Evolutionary conservation across 2,888 invertebrate genomes (phyloP), one percentile per base, ranked within the genome.

Genomic region (Papilio protenor): DNA sequence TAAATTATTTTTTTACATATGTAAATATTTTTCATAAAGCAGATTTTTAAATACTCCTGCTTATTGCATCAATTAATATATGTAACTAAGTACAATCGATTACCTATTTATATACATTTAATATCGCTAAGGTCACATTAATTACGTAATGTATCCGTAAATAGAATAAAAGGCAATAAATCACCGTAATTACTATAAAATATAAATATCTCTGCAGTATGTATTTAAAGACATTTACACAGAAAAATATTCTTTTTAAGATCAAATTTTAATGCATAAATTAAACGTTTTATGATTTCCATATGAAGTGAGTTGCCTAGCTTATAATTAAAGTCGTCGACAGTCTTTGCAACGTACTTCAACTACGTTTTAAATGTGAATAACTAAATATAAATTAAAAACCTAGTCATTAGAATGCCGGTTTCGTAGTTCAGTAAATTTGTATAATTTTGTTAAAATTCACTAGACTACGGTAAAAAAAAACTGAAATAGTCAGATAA

Each of bases 261-360:
- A 18, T 33, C 3, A 21, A 69, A 45, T 45, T 21, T 69, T 10
- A 45, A 69, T 4, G 12, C 12, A 45, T 45, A 69, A 69, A 45
- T 21, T 21, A 69, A 18, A 45, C 33, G 5, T 45, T 69, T 69
- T 69, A 69, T 14, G 18, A 69, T 69, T 69, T 45, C 45, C 66
- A 45, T 69, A 69, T 45, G 66, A 69, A 69, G 66, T 69, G 66
- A 69, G 16, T 45, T 64, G 18, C 33, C n/a, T 16, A 18, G 66
- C 66, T 64, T 40, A 64, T 64, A 64, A 64, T 64, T 64, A 64
- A 64, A 64, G 40, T 64, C 40, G 64, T 64, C 33, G 64, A 18
- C 33, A 21, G 45, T 69, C 45, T 69, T 40, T 45, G 45, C 45
- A 21, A 6, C 45, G 45, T n/a, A 11, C 10, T 66, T 45, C 1